These are phyloP conservation scores for Phocides pigmalion DNA, from an alignment of 1,140 invertebrate species.

Conservation along the genomic window DNA sequence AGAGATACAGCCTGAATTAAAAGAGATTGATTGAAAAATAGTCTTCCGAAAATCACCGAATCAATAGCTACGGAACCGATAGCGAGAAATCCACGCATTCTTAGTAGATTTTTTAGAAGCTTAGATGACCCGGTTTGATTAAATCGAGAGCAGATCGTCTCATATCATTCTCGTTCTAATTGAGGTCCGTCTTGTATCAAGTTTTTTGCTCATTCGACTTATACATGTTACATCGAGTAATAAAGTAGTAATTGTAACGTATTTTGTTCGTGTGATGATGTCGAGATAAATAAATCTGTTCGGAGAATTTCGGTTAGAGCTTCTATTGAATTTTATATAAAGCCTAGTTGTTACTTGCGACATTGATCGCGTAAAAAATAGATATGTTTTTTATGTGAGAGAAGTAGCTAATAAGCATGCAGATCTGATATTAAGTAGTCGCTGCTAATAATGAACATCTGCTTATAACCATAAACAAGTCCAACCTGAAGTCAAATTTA, in stretches of 20 bases:
- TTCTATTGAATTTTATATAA: constrained; percentile 4
- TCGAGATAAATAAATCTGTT: constrained; percentile 1
- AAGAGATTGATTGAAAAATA: no score
- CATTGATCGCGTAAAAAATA: no score
- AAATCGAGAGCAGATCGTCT: constrained; percentile 30
- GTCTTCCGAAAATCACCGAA: background rate
- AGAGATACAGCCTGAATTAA: no score
- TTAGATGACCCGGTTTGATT: constrained; percentile 26
- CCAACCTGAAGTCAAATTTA: no score
- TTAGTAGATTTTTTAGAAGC: background rate
- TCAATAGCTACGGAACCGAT: background rate
- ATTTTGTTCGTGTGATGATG: constrained; percentile 8
- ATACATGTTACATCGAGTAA: constrained; percentile 22
- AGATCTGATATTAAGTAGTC: no score
- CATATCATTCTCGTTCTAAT: constrained; percentile 28
- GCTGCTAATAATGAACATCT: no score
- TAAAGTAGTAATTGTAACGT: constrained; percentile 2
- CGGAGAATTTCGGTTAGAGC: background rate
- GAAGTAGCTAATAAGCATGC: no score
- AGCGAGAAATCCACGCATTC: background rate
- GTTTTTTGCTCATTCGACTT: constrained; percentile 24
- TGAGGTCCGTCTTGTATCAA: constrained; percentile 8
- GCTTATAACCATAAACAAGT: no score
- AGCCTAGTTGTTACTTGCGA: no score
- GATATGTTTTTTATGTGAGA: no score